A percentile compares a stretch with the other conserved stretches of the same genome.
Conservation (phyloP, 1,140 invertebrate genomes). For the Contarinia nasturtii region DNA sequence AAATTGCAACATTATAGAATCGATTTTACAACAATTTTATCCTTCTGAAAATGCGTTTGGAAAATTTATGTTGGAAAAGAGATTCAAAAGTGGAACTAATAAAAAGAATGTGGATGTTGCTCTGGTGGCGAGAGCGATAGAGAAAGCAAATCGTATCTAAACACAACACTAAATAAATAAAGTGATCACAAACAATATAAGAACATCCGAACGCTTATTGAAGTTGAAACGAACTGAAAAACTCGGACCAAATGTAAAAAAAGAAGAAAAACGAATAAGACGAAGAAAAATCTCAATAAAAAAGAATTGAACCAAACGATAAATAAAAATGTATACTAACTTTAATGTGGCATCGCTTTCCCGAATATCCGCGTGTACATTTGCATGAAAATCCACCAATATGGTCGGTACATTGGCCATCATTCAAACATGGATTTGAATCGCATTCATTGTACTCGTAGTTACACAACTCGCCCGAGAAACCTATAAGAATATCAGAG, state of each 20-base stretch:
- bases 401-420: conserved; percentile 59
- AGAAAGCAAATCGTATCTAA: background rate
- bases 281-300: too few relatives aligned
- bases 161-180: background rate
- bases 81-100: too few relatives aligned
- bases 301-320: background rate
- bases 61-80: too few relatives aligned
- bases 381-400: conserved; percentile 57
- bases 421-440: conserved; percentile 66
- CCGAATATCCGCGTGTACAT: conserved; percentile 59
- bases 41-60: too few relatives aligned
- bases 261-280: too few relatives aligned
- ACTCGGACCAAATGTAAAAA: too few relatives aligned
- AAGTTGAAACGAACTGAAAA: conserved; percentile 4
- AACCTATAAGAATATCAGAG: conserved; percentile 26
- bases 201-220: conserved; percentile 11
- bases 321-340: conserved; percentile 16
- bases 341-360: conserved; percentile 47
- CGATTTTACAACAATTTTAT: too few relatives aligned
- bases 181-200: conserved; percentile 7
- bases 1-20: too few relatives aligned
- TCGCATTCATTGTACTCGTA: conserved; percentile 74
- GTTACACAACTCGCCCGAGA: conserved; percentile 56
- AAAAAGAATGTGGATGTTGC: too few relatives aligned
- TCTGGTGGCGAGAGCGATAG: too few relatives aligned